Percentiles rank a stretch among this genome's conserved stretches.
Evolutionary conservation across 2,888 invertebrate genomes (phyloP).

Genomic region (Steinernema carpocapsae): DNA sequence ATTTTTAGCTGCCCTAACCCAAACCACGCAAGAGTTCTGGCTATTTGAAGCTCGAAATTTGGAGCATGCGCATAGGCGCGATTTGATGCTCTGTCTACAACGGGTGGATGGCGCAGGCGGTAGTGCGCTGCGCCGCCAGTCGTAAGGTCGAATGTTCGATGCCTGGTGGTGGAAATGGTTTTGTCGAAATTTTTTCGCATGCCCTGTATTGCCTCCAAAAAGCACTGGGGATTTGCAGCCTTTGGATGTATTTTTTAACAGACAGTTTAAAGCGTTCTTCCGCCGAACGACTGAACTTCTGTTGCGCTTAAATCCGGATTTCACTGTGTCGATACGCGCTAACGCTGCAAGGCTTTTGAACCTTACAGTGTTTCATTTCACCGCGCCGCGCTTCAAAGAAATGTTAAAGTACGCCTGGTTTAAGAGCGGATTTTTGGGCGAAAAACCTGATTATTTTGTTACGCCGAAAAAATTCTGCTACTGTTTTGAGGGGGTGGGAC

Average conservation of each 20-base stretch:
- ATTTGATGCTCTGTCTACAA: too few species aligned
- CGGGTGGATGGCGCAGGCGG: too few species aligned
- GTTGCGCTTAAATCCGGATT: neutral
- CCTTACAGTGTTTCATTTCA: neutral
- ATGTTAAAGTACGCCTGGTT: neutral
- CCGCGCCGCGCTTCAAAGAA: neutral
- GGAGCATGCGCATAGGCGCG: too few species aligned
- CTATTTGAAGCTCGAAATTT: too few species aligned
- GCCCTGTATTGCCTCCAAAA: too few species aligned
- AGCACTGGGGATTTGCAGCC: neutral
- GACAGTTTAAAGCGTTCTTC: neutral
- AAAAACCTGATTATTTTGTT: neutral
- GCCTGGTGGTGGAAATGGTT: too few species aligned
- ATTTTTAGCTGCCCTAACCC: too few species aligned
- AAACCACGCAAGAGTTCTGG: too few species aligned
- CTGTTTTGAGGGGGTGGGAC: neutral
- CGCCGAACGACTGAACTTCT: neutral
- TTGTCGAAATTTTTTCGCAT: too few species aligned
- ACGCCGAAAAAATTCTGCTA: neutral
- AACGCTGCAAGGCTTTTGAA: neutral
- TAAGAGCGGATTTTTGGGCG: neutral
- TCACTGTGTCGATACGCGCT: neutral
- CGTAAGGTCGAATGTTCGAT: too few species aligned
- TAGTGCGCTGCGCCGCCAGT: too few species aligned
- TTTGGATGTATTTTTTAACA: neutral